These are phyloP conservation scores for Rhagonycha lutea DNA, from an alignment of 2,888 invertebrate species.

Conservation along the genomic window DNA sequence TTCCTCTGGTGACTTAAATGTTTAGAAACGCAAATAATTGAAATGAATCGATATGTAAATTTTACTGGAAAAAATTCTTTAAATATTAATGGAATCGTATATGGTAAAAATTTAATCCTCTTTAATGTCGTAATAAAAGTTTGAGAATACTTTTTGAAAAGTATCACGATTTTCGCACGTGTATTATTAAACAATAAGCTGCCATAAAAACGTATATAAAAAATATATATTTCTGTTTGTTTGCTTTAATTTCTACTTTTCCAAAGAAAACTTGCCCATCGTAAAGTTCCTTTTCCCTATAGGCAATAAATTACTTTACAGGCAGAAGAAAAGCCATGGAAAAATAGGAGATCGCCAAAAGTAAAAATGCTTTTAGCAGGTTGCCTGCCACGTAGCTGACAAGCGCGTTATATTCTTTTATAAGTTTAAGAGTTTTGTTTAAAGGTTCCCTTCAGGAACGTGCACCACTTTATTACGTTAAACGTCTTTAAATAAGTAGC, in stretches of 20 bases:
- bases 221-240: slow-evolving; percentile 12
- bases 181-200: slow-evolving; percentile 12
- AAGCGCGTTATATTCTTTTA: slow-evolving; percentile 15
- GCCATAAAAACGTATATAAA: slow-evolving; percentile 12
- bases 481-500: background rate
- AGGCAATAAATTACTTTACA: slow-evolving; percentile 23
- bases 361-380: slow-evolving; percentile 18
- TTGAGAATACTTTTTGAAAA: background rate
- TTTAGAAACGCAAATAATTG: background rate
- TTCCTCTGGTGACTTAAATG: background rate
- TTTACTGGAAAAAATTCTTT: background rate
- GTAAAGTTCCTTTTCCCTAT: slow-evolving; percentile 18
- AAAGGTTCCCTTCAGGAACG: background rate
- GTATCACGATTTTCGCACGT: background rate
- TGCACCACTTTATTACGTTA: background rate
- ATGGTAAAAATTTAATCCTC: background rate
- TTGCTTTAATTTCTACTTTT: slow-evolving; percentile 5
- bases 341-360: slow-evolving; percentile 18
- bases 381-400: slow-evolving; percentile 14
- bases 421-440: slow-evolving; percentile 5
- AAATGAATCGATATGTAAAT: background rate
- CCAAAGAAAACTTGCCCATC: slow-evolving; percentile 19
- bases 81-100: background rate
- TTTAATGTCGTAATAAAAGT: background rate
- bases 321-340: slow-evolving; percentile 15